Conservation (phyloP, 2,113 vertebrate genomes). For the Isichthys henryi region DNA sequence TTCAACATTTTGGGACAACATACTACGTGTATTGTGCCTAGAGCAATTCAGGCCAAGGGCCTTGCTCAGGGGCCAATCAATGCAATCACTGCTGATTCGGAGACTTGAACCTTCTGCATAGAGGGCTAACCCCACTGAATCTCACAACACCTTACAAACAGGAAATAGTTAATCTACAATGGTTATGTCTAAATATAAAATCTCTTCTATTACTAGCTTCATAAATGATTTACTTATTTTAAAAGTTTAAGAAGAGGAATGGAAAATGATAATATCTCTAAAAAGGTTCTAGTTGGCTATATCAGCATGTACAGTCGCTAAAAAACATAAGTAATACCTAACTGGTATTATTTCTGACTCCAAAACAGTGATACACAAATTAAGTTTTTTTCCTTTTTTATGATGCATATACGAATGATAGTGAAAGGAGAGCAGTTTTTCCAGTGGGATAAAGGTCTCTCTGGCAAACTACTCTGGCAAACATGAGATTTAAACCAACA, state of each 20-base stretch:
- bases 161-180: neutral
- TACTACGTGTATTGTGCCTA: neutral
- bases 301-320: neutral
- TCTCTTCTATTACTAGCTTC: neutral
- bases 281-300: neutral
- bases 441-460: too few species aligned
- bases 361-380: too few species aligned
- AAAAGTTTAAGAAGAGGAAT: neutral
- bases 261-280: neutral
- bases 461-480: too few species aligned
- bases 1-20: neutral
- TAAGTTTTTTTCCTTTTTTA: too few species aligned
- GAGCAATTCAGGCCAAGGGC: neutral
- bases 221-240: neutral
- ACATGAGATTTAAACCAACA: too few species aligned
- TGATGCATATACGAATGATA: too few species aligned
- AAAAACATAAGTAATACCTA: neutral
- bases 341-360: too few species aligned
- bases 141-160: neutral
- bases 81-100: neutral
- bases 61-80: neutral
- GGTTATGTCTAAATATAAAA: neutral
- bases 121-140: neutral
- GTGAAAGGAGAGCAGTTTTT: too few species aligned
- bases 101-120: neutral